These are phyloP conservation scores for Megathymus violae DNA, from an alignment of 1,140 invertebrate species.

Conservation along the genomic window DNA sequence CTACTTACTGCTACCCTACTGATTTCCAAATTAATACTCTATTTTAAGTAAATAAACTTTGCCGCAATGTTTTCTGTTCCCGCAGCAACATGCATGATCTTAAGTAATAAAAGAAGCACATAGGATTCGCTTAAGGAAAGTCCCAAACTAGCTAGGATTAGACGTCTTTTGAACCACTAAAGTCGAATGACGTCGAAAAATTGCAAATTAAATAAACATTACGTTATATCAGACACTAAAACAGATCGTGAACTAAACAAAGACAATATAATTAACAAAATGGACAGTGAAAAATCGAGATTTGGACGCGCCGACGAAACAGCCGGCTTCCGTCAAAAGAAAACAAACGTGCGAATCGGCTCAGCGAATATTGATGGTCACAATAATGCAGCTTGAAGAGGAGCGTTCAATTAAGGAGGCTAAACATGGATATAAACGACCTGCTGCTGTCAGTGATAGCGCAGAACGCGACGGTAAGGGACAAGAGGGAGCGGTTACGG, in stretches of 20 bases:
- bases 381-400: conserved; percentile 35
- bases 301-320: conserved; percentile 22
- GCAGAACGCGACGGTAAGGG: conserved; percentile 7
- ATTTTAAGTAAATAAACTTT: no score
- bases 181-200: no score
- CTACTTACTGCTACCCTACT: no score
- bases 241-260: conserved; percentile 13
- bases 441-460: conserved; percentile 21
- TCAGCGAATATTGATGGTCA: conserved; percentile 34
- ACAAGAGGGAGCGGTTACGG: neutral
- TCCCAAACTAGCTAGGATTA: no score
- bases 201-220: neutral
- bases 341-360: conserved; percentile 34
- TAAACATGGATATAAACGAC: conserved; percentile 30
- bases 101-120: no score
- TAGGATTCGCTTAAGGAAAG: no score
- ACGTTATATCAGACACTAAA: neutral
- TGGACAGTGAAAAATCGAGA: conserved; percentile 30
- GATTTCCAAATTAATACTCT: no score
- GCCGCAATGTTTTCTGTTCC: no score
- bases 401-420: conserved; percentile 36
- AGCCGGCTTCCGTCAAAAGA: conserved; percentile 20
- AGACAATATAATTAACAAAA: conserved; percentile 34
- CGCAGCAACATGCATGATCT: no score
- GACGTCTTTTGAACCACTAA: no score